Conservation (phyloP, 1,140 invertebrate species). For the Riptortus pedestris region DNA sequence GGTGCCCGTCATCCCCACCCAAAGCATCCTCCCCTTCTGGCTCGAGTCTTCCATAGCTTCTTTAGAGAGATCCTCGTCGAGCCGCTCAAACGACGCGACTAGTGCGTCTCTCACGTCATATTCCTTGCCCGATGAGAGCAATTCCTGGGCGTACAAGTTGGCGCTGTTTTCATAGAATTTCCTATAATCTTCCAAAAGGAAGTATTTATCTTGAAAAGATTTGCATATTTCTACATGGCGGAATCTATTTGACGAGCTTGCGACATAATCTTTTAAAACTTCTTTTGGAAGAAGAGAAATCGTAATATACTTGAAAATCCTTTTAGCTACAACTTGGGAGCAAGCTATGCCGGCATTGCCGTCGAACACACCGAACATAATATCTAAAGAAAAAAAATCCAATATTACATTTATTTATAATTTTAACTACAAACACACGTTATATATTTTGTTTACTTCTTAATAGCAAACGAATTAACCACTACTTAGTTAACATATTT, state of each 20-base stretch:
- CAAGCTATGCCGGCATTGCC: slow-evolving; percentile 86
- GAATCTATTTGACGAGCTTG: not conserved
- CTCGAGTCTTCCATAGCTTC: slow-evolving; percentile 30
- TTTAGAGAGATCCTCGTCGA: slow-evolving; percentile 68
- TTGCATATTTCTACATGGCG: slow-evolving; percentile 40
- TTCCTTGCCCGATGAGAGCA: slow-evolving; percentile 32
- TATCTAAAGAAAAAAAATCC: slow-evolving; percentile 48
- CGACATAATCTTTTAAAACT: not conserved
- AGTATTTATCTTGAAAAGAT: slow-evolving; percentile 56
- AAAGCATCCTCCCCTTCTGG: not conserved
- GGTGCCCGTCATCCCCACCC: slow-evolving; percentile 33
- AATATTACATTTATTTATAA: too few relatives aligned
- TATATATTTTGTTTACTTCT: too few relatives aligned
- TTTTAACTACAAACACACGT: too few relatives aligned
- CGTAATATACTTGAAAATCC: slow-evolving; percentile 79
- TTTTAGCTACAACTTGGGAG: slow-evolving; percentile 77
- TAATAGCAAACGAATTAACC: too few relatives aligned
- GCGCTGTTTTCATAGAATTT: slow-evolving; percentile 61
- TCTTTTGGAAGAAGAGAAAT: slow-evolving; percentile 60
- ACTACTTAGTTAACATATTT: too few relatives aligned
- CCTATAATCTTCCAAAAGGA: slow-evolving; percentile 62
- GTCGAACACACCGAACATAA: slow-evolving; percentile 87
- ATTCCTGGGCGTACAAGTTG: slow-evolving; percentile 38
- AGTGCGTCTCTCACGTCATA: slow-evolving; percentile 64
- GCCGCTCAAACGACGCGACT: slow-evolving; percentile 53